phyloP scores from a whole-genome alignment of 2,797 vertebrate genomes.

The Gorsachius magnificus region DNA sequence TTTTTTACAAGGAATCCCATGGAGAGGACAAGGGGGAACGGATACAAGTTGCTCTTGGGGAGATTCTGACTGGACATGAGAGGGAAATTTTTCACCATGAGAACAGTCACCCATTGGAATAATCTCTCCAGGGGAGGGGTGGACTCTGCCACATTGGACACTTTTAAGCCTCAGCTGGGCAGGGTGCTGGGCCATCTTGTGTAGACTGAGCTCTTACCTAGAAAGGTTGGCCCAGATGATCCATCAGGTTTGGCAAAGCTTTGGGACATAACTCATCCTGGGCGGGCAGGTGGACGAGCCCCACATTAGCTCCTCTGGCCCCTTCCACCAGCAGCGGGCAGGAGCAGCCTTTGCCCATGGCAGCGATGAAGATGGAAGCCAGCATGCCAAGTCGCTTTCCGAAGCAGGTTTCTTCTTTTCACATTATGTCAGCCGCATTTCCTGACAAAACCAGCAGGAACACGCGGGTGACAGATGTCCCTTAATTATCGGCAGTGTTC shows the following conservation, averaged over 20 bases:
- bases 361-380: background rate
- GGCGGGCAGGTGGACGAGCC: background rate
- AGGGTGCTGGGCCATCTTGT: no score
- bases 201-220: no score
- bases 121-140: no score
- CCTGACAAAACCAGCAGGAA: conserved; percentile 58
- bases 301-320: background rate
- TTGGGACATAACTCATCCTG: fast-evolving
- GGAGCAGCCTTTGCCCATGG: background rate
- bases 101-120: no score
- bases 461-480: conserved; percentile 54
- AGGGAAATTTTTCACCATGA: no score
- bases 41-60: no score
- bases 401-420: conserved; percentile 25
- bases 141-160: no score
- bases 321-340: background rate
- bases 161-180: no score
- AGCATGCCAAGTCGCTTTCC: background rate
- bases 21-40: no score
- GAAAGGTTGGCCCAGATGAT: no score
- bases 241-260: background rate
- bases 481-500: background rate
- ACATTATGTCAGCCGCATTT: conserved; percentile 45
- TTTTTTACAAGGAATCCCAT: no score
- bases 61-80: no score